Conservation (phyloP, 2,888 invertebrate genomes). For the Yponomeuta plumbellus region DNA sequence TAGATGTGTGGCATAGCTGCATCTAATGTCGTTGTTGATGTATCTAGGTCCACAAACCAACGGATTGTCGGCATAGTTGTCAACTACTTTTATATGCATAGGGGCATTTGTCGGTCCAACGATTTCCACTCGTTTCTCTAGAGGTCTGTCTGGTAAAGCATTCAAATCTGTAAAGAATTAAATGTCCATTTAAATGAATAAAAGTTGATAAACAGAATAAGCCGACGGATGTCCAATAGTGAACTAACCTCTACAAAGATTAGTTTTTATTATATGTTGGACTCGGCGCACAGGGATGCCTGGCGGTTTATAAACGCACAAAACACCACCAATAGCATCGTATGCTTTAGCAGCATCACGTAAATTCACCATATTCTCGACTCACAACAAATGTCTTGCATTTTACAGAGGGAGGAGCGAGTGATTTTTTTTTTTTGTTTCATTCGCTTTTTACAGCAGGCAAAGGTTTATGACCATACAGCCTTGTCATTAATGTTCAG, state of each 20-base stretch:
- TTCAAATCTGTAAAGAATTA: constrained; percentile 79
- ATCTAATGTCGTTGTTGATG: constrained; percentile 79
- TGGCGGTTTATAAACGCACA: constrained; percentile 88
- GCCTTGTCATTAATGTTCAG: too few species aligned
- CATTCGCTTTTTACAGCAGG: too few species aligned
- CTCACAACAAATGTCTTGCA: too few species aligned
- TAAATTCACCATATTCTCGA: constrained; percentile 48
- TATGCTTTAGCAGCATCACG: constrained; percentile 77
- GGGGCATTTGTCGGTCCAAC: constrained; percentile 79
- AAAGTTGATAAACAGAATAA: neutral
- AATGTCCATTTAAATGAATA: neutral
- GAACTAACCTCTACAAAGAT: constrained; percentile 81
- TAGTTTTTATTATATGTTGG: constrained; percentile 75
- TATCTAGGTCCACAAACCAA: constrained; percentile 86
- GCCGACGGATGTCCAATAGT: neutral
- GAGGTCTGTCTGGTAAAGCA: constrained; percentile 78
- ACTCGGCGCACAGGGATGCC: constrained; percentile 73
- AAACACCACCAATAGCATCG: constrained; percentile 82
- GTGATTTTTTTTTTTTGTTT: too few species aligned
- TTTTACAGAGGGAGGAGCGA: too few species aligned
- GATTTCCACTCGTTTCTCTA: constrained; percentile 77
- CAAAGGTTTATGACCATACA: too few species aligned
- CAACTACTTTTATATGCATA: constrained; percentile 74
- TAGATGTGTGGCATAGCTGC: constrained; percentile 77
- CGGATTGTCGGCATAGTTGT: constrained; percentile 85